Percentiles rank a stretch among this genome's conserved stretches.
phyloP scores from a whole-genome alignment of 2,113 vertebrate genomes.

The Myodes glareolus region DNA sequence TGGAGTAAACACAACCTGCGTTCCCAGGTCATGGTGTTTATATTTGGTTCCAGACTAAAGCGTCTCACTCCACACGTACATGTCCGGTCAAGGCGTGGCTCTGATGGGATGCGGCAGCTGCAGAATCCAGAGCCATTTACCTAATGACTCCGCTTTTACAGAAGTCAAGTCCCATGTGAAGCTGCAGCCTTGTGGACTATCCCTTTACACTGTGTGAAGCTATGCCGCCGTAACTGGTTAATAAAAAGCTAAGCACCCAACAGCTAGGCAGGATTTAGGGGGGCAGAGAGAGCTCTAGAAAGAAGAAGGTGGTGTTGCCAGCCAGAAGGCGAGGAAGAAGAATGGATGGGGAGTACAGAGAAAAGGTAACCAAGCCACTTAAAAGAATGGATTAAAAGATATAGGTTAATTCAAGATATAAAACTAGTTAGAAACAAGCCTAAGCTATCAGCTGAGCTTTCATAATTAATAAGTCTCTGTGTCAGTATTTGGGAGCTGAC shows the following conservation, averaged over 20 bases:
- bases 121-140: neutral
- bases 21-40: neutral
- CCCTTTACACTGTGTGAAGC: neutral
- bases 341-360: neutral
- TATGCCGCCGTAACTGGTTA: neutral
- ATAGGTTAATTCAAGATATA: neutral
- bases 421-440: neutral
- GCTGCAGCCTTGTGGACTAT: neutral
- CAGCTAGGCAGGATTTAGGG: neutral
- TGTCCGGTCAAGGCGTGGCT: accelerated
- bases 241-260: neutral
- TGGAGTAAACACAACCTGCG: neutral
- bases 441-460: neutral
- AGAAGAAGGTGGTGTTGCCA: neutral
- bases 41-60: neutral
- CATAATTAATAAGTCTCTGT: neutral
- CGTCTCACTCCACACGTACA: neutral
- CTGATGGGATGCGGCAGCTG: neutral
- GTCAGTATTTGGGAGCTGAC: neutral
- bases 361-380: neutral
- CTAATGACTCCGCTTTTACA: neutral
- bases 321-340: neutral
- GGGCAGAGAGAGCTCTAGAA: neutral
- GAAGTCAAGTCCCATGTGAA: neutral
- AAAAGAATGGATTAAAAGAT: neutral